Percentiles rank a stretch among this genome's conserved stretches.
Conservation (phyloP, 2,797 vertebrate genomes). For the Darevskia mixta region DNA sequence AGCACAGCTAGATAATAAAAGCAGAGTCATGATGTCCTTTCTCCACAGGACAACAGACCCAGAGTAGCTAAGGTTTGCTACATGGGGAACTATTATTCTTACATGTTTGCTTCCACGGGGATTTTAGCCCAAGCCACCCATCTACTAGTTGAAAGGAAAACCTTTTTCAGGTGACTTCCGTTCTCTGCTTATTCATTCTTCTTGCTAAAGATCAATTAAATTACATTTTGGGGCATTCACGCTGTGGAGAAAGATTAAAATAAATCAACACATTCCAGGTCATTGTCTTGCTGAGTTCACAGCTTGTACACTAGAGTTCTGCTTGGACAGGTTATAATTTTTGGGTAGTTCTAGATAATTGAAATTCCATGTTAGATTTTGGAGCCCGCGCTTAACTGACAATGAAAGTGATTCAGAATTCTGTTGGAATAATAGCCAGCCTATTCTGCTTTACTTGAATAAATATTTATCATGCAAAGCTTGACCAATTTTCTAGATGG, state of each 20-base stretch:
- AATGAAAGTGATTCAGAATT: slow-evolving; percentile 70
- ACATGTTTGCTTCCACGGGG: neutral
- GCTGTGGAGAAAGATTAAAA: slow-evolving; percentile 75
- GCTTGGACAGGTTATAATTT: slow-evolving; percentile 77
- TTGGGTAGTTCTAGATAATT: slow-evolving; percentile 72
- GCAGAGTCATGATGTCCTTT: slow-evolving; percentile 57
- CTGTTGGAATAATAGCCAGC: slow-evolving; percentile 51
- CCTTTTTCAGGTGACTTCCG: slow-evolving; percentile 38
- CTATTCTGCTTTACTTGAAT: slow-evolving; percentile 58
- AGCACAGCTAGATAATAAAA: slow-evolving; percentile 51
- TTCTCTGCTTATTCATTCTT: slow-evolving; percentile 57
- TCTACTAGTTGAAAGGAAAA: slow-evolving; percentile 34
- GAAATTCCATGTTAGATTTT: slow-evolving; percentile 72
- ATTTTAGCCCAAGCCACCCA: neutral
- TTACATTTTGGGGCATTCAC: slow-evolving; percentile 75
- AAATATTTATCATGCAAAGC: slow-evolving; percentile 59
- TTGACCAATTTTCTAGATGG: slow-evolving; percentile 50
- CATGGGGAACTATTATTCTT: neutral
- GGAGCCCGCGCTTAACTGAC: slow-evolving; percentile 72
- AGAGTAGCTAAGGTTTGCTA: slow-evolving; percentile 2
- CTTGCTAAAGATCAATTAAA: slow-evolving; percentile 63
- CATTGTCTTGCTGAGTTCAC: slow-evolving; percentile 76
- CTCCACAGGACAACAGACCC: neutral
- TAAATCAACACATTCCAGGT: slow-evolving; percentile 82
- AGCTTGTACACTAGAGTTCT: slow-evolving; percentile 74